These are phyloP conservation scores for Drosophila crucigera DNA, from an alignment of 2,888 invertebrate genomes.

Conservation along the genomic window DNA sequence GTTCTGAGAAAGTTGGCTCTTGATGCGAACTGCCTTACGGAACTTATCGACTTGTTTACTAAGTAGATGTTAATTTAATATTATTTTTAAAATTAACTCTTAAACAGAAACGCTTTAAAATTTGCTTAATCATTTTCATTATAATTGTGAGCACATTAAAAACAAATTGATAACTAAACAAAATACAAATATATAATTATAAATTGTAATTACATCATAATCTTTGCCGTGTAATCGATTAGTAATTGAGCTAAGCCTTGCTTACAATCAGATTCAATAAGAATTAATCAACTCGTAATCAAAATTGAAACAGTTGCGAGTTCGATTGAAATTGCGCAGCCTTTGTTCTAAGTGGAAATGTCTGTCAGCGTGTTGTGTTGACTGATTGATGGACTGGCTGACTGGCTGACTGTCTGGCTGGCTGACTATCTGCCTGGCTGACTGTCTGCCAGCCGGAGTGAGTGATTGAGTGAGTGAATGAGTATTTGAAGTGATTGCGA, in stretches of 20 bases:
- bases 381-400: conserved; percentile 40
- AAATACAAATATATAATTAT: neutral
- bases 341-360: conserved; percentile 70
- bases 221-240: neutral
- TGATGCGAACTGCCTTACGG: neutral
- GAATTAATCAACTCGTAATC: conserved; percentile 5
- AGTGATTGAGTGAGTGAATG: conserved; percentile 35
- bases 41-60: too few species aligned
- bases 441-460: conserved; percentile 7
- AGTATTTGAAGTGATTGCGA: conserved; percentile 53
- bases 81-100: neutral
- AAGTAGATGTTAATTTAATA: neutral
- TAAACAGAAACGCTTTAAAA: neutral
- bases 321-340: conserved; percentile 23
- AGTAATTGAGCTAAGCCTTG: neutral
- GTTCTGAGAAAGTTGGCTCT: neutral
- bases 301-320: neutral
- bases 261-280: neutral
- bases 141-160: neutral
- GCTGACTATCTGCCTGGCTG: conserved; percentile 13
- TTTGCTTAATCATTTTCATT: neutral
- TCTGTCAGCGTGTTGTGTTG: conserved; percentile 64
- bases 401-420: conserved; percentile 20
- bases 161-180: neutral
- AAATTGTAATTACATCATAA: neutral